Evolutionary conservation across 1,140 invertebrate species (phyloP).

Genomic region (Scylla paramamosain): DNA sequence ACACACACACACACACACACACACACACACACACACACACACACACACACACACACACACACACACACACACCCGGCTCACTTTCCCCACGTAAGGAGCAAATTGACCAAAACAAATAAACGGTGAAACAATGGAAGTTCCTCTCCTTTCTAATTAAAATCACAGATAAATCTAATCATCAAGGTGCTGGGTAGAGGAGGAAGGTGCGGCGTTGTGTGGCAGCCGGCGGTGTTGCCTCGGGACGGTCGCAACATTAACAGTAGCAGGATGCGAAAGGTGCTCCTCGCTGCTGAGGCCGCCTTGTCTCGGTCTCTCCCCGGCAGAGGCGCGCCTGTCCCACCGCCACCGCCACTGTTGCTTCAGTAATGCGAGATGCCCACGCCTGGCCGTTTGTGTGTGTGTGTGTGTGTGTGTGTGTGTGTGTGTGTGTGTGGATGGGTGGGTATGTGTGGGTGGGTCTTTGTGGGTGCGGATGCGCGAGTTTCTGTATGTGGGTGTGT

Average conservation of each 20-base stretch:
- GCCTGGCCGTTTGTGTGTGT: neutral
- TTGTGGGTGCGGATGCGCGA: neutral
- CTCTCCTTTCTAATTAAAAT: neutral
- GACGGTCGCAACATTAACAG: neutral
- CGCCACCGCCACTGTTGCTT: neutral
- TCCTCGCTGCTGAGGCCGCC: neutral
- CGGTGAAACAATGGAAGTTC: neutral
- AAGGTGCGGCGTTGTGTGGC: neutral
- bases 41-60: constrained; percentile 47
- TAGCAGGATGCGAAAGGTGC: neutral
- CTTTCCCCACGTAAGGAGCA: neutral
- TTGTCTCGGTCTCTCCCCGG: neutral
- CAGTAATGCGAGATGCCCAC: neutral
- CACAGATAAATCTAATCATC: neutral
- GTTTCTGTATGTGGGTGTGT: neutral
- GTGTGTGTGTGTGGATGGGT: too few relatives aligned
- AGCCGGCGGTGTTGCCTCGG: neutral
- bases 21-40: constrained; percentile 28
- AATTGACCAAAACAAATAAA: neutral
- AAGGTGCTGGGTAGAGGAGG: neutral
- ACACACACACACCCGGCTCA: constrained; percentile 25
- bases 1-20: constrained; percentile 47
- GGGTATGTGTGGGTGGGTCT: neutral
- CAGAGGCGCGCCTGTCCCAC: neutral
- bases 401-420: neutral